These are phyloP conservation scores for Apteryx mantelli DNA, from an alignment of 2,113 vertebrate genomes.

Conservation along the genomic window DNA sequence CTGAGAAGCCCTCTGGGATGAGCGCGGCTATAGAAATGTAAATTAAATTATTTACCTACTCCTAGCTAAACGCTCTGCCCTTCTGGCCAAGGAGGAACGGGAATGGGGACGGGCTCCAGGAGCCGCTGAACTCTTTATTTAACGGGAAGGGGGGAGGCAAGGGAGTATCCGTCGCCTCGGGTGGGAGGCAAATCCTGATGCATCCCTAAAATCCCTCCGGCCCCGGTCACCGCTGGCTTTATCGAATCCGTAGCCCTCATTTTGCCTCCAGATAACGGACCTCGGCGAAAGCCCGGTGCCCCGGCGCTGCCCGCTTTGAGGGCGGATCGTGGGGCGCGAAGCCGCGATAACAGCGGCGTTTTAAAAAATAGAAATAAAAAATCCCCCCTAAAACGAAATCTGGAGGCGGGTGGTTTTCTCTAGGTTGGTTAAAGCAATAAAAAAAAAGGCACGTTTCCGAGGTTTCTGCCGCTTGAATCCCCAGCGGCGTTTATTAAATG, in stretches of 20 bases:
- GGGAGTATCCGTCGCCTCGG: too few relatives aligned
- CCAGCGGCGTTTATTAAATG: not conserved
- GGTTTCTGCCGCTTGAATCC: not conserved
- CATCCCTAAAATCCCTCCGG: not conserved
- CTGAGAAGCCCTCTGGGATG: conserved; percentile 28
- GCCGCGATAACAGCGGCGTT: not conserved
- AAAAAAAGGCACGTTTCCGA: not conserved
- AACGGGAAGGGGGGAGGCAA: not conserved
- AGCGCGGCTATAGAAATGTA: conserved; percentile 49
- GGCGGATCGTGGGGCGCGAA: accelerated
- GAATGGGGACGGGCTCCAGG: not conserved
- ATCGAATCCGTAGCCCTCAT: accelerated
- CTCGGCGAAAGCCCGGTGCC: not conserved
- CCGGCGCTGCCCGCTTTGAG: too few relatives aligned
- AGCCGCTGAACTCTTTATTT: not conserved
- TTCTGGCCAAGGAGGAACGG: conserved; percentile 48
- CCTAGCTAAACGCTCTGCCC: conserved; percentile 28
- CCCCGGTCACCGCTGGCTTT: not conserved
- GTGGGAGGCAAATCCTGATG: not conserved
- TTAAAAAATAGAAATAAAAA: too few relatives aligned
- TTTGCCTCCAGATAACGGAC: not conserved
- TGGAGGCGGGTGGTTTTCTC: not conserved
- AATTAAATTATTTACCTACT: conserved; percentile 57
- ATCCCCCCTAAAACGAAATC: too few relatives aligned
- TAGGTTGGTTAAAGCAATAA: not conserved